Percentiles rank a stretch among this genome's conserved stretches.
Conservation (phyloP, 2,888 invertebrate species). For the Mythimna pallens region DNA sequence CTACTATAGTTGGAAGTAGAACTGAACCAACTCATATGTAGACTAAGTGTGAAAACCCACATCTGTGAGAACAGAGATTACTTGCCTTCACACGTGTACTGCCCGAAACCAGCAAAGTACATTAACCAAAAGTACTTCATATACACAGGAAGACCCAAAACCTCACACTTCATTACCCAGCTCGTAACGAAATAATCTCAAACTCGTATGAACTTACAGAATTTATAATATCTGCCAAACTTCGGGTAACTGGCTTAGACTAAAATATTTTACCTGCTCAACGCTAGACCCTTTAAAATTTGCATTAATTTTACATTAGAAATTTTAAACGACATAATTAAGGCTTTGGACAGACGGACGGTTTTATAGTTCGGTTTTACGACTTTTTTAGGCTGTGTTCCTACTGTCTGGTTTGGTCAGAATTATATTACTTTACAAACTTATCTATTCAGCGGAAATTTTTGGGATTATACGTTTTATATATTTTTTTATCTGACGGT, state of each 20-base stretch:
- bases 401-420: conserved; percentile 11
- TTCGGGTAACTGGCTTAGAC: conserved; percentile 63
- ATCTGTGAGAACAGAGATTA: neutral
- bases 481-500: neutral
- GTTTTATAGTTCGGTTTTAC: conserved; percentile 58
- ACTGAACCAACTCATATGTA: neutral
- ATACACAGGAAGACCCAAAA: conserved; percentile 32
- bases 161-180: conserved; percentile 46
- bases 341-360: conserved; percentile 69
- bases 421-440: conserved; percentile 16
- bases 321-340: conserved; percentile 82
- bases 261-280: conserved; percentile 80
- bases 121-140: conserved; percentile 51
- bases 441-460: conserved; percentile 17
- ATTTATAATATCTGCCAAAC: conserved; percentile 70
- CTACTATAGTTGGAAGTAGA: neutral
- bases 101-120: conserved; percentile 21
- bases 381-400: conserved; percentile 43
- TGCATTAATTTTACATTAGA: conserved; percentile 85
- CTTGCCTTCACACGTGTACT: neutral
- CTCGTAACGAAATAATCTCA: conserved; percentile 58
- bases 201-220: conserved; percentile 64
- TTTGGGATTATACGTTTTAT: neutral
- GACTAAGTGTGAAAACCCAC: neutral
- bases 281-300: conserved; percentile 81